Percentiles rank a stretch among this genome's conserved stretches.
phyloP scores from a whole-genome alignment of 2,113 vertebrate species.

The Oncorhynchus clarkii region DNA sequence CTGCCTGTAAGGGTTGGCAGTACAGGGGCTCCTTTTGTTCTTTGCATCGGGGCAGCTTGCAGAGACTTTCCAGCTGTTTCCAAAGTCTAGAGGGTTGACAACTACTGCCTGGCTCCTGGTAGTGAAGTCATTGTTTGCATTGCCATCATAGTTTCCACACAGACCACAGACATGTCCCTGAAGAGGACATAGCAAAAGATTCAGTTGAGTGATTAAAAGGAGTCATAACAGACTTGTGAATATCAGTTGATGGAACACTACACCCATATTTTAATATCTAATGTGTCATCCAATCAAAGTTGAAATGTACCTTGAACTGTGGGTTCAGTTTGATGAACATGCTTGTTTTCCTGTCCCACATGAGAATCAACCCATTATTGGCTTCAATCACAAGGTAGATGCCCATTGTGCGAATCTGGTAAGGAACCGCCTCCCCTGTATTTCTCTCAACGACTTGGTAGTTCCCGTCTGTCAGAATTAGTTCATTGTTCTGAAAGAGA shows the following conservation, averaged over 20 bases:
- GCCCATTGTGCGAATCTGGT: constrained; percentile 72
- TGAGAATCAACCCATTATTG: constrained; percentile 72
- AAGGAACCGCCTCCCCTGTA: constrained; percentile 58
- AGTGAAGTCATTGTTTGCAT: constrained; percentile 79
- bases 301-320: constrained; percentile 74
- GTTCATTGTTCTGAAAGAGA: constrained; percentile 71
- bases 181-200: neutral
- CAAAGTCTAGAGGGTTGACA: constrained; percentile 74
- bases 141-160: constrained; percentile 81
- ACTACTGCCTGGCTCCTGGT: constrained; percentile 74
- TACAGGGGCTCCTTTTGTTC: constrained; percentile 64
- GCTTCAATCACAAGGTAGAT: constrained; percentile 80
- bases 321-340: constrained; percentile 80
- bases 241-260: neutral
- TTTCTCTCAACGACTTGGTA: constrained; percentile 66
- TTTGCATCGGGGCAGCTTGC: constrained; percentile 63
- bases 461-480: constrained; percentile 76
- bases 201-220: neutral
- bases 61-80: constrained; percentile 82
- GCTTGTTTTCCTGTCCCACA: constrained; percentile 86
- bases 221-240: neutral
- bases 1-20: constrained; percentile 69
- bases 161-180: constrained; percentile 82
- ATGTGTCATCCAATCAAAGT: neutral
- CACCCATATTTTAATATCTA: neutral